A percentile compares a stretch with the other conserved stretches of the same genome.
Conservation (phyloP, 2,888 invertebrate species). For the Tenodera sinensis region DNA sequence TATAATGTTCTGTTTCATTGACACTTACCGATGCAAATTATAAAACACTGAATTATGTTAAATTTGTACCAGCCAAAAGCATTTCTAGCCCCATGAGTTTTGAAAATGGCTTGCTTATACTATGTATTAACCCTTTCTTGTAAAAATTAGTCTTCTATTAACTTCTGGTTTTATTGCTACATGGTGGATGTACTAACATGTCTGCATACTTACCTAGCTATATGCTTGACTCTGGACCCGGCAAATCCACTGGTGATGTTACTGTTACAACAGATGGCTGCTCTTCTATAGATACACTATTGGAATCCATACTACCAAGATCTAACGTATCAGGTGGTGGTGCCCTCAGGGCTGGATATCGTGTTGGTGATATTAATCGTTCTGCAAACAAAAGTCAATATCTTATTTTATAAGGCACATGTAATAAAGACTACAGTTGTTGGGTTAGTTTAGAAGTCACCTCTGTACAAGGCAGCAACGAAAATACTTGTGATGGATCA, state of each 20-base stretch:
- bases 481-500: no score
- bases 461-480: no score
- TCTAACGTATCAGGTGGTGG: slow-evolving; percentile 13
- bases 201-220: background rate
- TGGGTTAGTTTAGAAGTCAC: no score
- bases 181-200: background rate
- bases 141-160: background rate
- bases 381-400: background rate
- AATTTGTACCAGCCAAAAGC: background rate
- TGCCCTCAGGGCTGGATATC: slow-evolving; percentile 4
- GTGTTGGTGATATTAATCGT: slow-evolving; percentile 9
- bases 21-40: background rate
- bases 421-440: no score
- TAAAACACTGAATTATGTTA: background rate
- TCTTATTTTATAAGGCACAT: background rate
- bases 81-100: background rate
- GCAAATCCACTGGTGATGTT: slow-evolving; percentile 18
- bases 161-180: background rate
- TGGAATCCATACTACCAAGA: slow-evolving; percentile 18
- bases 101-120: background rate
- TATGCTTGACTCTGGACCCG: slow-evolving; percentile 26
- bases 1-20: no score
- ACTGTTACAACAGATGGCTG: slow-evolving; percentile 19
- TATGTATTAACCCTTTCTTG: background rate
- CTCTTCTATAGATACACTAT: slow-evolving; percentile 16